Conservation (phyloP, 2,797 vertebrate species). For the Melanotaenia maccullochi region DNA sequence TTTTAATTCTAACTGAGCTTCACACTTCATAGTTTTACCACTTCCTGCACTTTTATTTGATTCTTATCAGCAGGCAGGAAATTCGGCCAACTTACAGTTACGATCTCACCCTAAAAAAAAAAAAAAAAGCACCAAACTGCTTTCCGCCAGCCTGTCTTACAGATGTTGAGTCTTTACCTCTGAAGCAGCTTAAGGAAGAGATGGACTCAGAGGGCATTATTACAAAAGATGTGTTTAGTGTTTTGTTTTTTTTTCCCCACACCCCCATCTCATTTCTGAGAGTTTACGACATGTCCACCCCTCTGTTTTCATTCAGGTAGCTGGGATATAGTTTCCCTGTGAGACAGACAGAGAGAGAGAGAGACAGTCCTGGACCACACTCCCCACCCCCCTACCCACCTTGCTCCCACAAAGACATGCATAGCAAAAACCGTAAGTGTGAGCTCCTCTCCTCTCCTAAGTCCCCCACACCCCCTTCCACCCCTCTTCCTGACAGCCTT, state of each 20-base stretch:
- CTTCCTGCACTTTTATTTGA: conserved; percentile 1
- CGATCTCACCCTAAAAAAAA: conserved; percentile 4
- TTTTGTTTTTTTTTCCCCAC: no score
- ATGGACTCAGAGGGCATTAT: neutral
- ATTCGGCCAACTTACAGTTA: neutral
- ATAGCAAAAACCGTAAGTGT: conserved; percentile 86
- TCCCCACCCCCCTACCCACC: conserved; percentile 53
- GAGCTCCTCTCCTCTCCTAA: conserved; percentile 53
- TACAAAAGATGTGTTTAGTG: conserved; percentile 1
- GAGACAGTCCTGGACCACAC: conserved; percentile 74
- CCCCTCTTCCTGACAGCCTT: conserved; percentile 17
- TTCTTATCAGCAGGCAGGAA: conserved; percentile 34
- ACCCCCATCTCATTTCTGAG: conserved; percentile 19
- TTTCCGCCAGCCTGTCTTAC: conserved; percentile 13
- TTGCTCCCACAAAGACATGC: conserved; percentile 81
- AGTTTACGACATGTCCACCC: conserved; percentile 53
- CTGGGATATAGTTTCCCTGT: conserved; percentile 81
- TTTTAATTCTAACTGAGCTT: neutral
- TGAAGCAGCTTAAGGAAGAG: conserved; percentile 3
- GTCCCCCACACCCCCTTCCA: neutral
- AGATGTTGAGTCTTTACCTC: conserved; percentile 15
- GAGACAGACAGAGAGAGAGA: conserved; percentile 76
- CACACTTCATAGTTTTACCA: neutral
- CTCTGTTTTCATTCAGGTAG: conserved; percentile 79
- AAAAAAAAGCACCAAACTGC: conserved; percentile 10